A percentile compares a stretch with the other conserved stretches of the same genome.
Conservation (phyloP, 2,888 invertebrate species). For the Drosophila suboccidentalis region DNA sequence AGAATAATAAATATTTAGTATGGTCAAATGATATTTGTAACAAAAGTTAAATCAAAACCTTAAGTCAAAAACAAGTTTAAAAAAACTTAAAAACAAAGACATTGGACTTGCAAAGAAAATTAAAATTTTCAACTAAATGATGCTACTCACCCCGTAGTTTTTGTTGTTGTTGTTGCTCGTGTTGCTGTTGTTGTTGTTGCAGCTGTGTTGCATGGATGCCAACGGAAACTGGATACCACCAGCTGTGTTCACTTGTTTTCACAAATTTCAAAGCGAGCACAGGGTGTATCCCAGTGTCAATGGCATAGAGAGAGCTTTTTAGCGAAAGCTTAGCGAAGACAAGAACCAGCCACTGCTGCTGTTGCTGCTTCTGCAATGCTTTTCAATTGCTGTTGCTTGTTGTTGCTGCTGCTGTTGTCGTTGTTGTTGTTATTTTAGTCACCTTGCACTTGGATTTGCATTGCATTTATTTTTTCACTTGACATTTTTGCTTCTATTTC, state of each 20-base stretch:
- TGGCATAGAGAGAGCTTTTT: conserved; percentile 78
- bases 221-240: conserved; percentile 98
- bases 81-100: conserved; percentile 33
- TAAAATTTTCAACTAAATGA: conserved; percentile 19
- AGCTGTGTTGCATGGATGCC: conserved; percentile 64
- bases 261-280: conserved; percentile 93
- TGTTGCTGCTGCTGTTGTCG: neutral
- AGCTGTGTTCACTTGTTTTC: conserved; percentile 96
- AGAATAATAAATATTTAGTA: conserved; percentile 54
- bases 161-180: conserved; percentile 14
- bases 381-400: neutral
- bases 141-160: conserved; percentile 56
- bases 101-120: conserved; percentile 66
- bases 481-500: conserved; percentile 8
- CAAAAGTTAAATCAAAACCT: conserved; percentile 36
- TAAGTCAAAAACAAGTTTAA: conserved; percentile 21
- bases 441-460: conserved; percentile 26
- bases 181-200: conserved; percentile 30
- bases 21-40: conserved; percentile 60
- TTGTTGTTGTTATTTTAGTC: conserved; percentile 7
- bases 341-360: conserved; percentile 48
- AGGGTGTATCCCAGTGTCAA: conserved; percentile 98
- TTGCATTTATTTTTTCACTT: conserved; percentile 13
- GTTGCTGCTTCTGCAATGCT: conserved; percentile 3
- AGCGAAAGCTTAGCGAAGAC: conserved; percentile 62